Base-by-base conservation (phyloP, 2,888 invertebrate genomes). In the Sinotaia quadrata region DNA sequence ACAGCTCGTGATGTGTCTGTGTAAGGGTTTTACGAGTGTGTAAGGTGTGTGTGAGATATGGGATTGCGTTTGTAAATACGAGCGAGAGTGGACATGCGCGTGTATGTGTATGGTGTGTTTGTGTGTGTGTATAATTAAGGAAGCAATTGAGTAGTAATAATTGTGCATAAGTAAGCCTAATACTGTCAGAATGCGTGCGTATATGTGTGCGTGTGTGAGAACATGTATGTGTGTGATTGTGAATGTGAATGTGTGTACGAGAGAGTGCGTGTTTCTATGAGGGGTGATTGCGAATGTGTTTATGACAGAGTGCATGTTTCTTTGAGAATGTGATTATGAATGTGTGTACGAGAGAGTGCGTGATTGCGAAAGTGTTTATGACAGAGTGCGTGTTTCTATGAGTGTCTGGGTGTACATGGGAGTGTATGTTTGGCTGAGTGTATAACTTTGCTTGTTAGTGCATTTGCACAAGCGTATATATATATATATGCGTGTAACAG, bases 351-450 rank as follows among this genome's bases (percentile, higher is more conserved):
- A n/a, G 51, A n/a, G 8, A n/a, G 51, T 51, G 8, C 21, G 51
- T 51, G 8, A n/a, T 15, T 51, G 18, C 21, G 51, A 8, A 10
- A n/a, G 51, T 51, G 8, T 51, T 15, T 51, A 10, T 51, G 51
- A n/a, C 21, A 29, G 54, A 29, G 54, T 54, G 54, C 31, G 29
- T 54, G 54, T 54, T 15, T 54, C 29, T 56, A 33, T 56, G 56
- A 4, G 31, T n/a, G 29, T 56, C 24, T 56, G 21, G 10, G 29
- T 56, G 29, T 27, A 4, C 33, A 10, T 56, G 56, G 8, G 56
- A 18, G n/a, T 56, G 21, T 29, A 8, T 27, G 24, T 24, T 2
- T 27, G 12, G 29, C 21, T 2, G n/a, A 31, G 15, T 56, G 15
- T 10, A 10, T 21, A 15, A 8, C 15, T 21, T 21, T 15, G 12